Base-by-base conservation (phyloP, 1,140 invertebrate genomes). In the Euglossa dilemma region DNA sequence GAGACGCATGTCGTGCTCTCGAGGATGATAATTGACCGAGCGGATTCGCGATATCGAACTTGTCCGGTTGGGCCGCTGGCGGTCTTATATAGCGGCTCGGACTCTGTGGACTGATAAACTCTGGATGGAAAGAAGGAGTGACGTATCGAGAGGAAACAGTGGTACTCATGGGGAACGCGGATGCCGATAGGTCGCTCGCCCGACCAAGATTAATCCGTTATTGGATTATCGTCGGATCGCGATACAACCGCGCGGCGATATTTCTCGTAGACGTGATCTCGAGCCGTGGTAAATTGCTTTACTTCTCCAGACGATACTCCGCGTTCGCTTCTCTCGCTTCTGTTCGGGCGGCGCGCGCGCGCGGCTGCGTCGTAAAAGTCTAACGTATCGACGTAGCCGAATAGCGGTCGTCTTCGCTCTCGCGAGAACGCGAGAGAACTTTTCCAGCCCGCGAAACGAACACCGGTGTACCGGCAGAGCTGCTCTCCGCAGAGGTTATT, bases 31-130 rank as follows among this genome's bases (percentile, higher is more conserved):
- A 20, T 70, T 47, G 18, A 20, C 23, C 43, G 36, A 11, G 4
- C 16, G 6, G 16, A 59, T 74, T n/a, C 61, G 25, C 25, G 80
- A 76, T 83, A 45, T 56, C n/a, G 11, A 78, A 83, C 50, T 77
- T n/a, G 54, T 54, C 4, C 36, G 43, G 23, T 47, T 11, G 7
- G 28, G 1, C 50, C 23, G 23, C n/a, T 18, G 74, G 52, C 45
- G 73, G 23, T 25, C 57, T 83, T 83, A 63, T 83, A 83, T 83
- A 83, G 18, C 56, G 7, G 20, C 25, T 16, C 57, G 5, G 16
- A 6, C 23, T 0, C 20, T 11, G 18, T 0, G 23, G 3, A n/a
- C 50, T 8, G 80, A 82, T 83, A 71, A 56, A 25, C 43, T 20
- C 25, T 18, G n/a, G 72, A 57, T 50, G 6, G 43, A 77, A 47